phyloP scores from a whole-genome alignment of 30 jellyfish, hydroid and myxozoan species.

The Cassiopea andromeda region DNA sequence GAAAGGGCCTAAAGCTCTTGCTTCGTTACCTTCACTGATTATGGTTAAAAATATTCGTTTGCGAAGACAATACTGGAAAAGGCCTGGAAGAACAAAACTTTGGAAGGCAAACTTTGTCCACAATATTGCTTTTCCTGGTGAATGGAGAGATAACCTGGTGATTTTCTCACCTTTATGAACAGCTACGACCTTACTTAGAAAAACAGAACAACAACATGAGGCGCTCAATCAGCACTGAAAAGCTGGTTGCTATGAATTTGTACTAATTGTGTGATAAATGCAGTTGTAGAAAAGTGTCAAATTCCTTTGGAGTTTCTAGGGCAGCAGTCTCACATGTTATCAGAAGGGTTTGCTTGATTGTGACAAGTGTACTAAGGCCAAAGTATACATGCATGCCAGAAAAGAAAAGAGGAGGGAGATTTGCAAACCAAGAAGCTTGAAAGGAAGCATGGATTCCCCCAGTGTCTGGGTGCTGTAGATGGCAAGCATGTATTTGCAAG shows the following conservation, averaged over 20 bases:
- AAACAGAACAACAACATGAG: neutral
- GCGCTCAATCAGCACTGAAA: neutral
- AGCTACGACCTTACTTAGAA: neutral
- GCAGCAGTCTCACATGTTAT: neutral
- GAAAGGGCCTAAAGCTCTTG: no score
- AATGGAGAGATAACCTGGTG: neutral
- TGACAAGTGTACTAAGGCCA: neutral
- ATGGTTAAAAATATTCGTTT: no score
- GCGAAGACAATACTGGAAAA: neutral
- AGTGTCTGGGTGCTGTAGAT: constrained; percentile 45
- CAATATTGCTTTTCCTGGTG: neutral
- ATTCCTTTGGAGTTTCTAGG: neutral
- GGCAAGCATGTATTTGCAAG: constrained; percentile 52
- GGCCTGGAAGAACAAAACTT: neutral
- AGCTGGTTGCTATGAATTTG: constrained; percentile 4
- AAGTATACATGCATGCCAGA: neutral
- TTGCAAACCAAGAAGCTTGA: neutral
- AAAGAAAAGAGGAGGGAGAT: neutral
- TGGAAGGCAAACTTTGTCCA: neutral
- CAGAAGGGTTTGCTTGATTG: neutral
- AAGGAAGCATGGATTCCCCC: constrained; percentile 53
- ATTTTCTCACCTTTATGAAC: neutral
- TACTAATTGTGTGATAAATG: constrained; percentile 20
- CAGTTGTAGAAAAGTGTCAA: constrained; percentile 12
- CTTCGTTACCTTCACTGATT: no score